Percentiles rank a stretch among this genome's conserved stretches.
These are phyloP conservation scores for Palloptera scutellata DNA, from an alignment of 2,888 invertebrate genomes.

Conservation along the genomic window DNA sequence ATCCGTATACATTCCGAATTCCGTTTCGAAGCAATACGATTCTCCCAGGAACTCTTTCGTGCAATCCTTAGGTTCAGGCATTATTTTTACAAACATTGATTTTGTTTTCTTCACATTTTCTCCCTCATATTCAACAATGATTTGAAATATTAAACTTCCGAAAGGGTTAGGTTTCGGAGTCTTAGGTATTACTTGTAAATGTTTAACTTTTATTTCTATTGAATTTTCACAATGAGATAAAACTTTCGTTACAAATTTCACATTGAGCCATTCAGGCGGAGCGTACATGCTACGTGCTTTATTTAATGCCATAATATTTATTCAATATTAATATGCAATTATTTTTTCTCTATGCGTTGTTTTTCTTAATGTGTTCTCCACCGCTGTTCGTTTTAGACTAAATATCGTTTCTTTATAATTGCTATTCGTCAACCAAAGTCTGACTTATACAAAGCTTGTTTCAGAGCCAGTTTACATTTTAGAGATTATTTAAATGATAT, in stretches of 20 bases:
- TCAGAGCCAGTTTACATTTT: no score
- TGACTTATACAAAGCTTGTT: no score
- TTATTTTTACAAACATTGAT: slow-evolving; percentile 49
- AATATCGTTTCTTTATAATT: no score
- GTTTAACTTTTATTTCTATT: slow-evolving; percentile 30
- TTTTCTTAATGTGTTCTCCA: no score
- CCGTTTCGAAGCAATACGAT: slow-evolving; percentile 46
- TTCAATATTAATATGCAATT: no score
- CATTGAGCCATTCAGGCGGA: slow-evolving; percentile 36
- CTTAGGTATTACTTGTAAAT: slow-evolving; percentile 31
- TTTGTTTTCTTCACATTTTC: slow-evolving; percentile 8
- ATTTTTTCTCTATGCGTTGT: no score
- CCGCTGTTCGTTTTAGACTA: no score
- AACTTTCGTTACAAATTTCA: slow-evolving; percentile 29
- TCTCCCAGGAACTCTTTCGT: slow-evolving; percentile 48
- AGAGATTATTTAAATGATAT: no score
- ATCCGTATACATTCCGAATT: slow-evolving; percentile 52
- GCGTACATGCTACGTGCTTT: no score
- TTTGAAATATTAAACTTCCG: slow-evolving; percentile 46
- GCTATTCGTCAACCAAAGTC: no score
- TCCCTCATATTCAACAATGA: slow-evolving; percentile 31
- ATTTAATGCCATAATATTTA: no score
- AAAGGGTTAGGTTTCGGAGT: slow-evolving; percentile 44
- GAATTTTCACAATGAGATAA: slow-evolving; percentile 27
- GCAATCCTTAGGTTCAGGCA: slow-evolving; percentile 48